A percentile compares a stretch with the other conserved stretches of the same genome.
Conservation (phyloP, 2,113 vertebrate genomes). For the Pterocles orientalis region DNA sequence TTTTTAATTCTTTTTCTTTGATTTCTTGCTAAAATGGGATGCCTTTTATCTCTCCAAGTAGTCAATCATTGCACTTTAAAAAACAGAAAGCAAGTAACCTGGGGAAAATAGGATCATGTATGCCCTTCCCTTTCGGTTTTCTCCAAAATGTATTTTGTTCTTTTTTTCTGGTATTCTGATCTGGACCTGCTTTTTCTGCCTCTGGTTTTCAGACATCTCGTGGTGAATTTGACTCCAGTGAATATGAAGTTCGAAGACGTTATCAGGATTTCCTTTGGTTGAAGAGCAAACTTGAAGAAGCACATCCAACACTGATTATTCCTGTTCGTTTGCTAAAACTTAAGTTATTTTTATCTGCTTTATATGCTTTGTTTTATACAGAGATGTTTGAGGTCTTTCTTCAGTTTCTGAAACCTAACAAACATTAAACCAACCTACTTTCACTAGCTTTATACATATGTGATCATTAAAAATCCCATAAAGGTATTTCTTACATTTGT, state of each 20-base stretch:
- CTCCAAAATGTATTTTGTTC: background rate
- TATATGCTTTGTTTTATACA: background rate
- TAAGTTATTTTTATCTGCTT: background rate
- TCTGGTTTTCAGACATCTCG: slow-evolving; percentile 86
- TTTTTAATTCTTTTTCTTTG: background rate
- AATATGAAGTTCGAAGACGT: slow-evolving; percentile 90
- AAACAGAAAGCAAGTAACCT: slow-evolving; percentile 8
- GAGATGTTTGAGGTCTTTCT: background rate
- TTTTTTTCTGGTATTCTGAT: slow-evolving; percentile 12
- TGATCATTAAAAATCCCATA: background rate
- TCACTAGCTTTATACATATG: background rate
- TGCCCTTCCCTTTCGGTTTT: background rate
- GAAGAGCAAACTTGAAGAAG: slow-evolving; percentile 88
- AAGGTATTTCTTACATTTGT: background rate
- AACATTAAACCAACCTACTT: background rate
- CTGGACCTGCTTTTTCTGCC: background rate
- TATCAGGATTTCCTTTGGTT: slow-evolving; percentile 99
- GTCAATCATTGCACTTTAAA: slow-evolving; percentile 3
- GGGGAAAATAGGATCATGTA: slow-evolving; percentile 25
- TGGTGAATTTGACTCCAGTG: slow-evolving; percentile 91
- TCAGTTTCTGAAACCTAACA: background rate
- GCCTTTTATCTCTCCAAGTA: slow-evolving; percentile 32
- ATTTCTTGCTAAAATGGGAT: slow-evolving; percentile 42
- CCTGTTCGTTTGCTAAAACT: slow-evolving; percentile 80
- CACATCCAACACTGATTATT: slow-evolving; percentile 90